Conservation (phyloP, 2,888 invertebrate species). For the Temnothorax rugatulus region DNA sequence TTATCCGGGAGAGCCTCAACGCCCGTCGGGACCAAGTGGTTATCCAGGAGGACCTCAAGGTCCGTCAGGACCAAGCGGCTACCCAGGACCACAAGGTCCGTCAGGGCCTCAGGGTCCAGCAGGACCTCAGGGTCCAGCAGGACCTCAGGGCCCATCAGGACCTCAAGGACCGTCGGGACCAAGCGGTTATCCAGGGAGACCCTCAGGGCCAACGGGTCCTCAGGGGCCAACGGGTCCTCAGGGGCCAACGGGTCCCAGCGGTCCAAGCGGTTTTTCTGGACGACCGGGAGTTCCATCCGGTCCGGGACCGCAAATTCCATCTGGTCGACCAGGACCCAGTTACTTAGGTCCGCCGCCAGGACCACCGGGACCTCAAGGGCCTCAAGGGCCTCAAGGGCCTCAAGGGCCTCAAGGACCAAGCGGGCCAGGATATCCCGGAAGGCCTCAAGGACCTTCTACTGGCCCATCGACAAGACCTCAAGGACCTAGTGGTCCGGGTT, state of each 20-base stretch:
- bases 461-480: conserved; percentile 53
- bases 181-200: conserved; percentile 75
- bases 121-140: conserved; percentile 63
- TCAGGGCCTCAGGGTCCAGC: conserved; percentile 61
- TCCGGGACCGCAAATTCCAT: conserved; percentile 74
- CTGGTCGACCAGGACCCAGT: conserved; percentile 62
- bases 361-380: conserved; percentile 76
- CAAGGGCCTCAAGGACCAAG: conserved; percentile 70
- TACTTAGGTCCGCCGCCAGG: conserved; percentile 79
- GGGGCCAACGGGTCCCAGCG: conserved; percentile 68
- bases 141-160: conserved; percentile 69
- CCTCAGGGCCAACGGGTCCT: conserved; percentile 31
- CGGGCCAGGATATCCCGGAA: conserved; percentile 72
- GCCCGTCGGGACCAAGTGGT: conserved; percentile 76
- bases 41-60: conserved; percentile 82
- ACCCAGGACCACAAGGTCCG: conserved; percentile 64
- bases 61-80: conserved; percentile 62
- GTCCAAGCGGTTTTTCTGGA: conserved; percentile 71
- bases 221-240: conserved; percentile 69
- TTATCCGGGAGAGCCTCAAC: conserved; percentile 55
- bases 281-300: conserved; percentile 76
- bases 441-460: conserved; percentile 65
- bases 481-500: conserved; percentile 66
- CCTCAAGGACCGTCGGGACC: conserved; percentile 69
- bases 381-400: conserved; percentile 76